Base-by-base conservation (phyloP, 2,888 invertebrate species). In the Monochamus alternatus region DNA sequence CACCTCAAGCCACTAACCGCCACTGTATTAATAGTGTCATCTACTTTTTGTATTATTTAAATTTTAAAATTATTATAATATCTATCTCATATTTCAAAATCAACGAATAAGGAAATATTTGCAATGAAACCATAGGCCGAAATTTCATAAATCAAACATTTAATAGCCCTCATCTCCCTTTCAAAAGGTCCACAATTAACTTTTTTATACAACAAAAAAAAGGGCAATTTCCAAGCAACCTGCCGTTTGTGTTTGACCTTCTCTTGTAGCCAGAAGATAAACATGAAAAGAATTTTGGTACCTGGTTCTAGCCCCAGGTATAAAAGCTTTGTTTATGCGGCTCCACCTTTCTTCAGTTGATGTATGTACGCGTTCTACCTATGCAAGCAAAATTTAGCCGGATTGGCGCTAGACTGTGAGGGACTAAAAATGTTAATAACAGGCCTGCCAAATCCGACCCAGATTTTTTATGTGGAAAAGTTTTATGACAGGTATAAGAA, bases 231-330 rank as follows among this genome's bases (percentile, higher is more conserved):
- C 47, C 12, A 59, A 12, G 30, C 31, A 66, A 71, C 51, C 14
- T 52, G 38, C 63, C 63, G 5, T 47, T 69, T 69, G 43, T 58
- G 59, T 10, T 7, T 14, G 7, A n/a, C 43, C 62, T 12, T 38
- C 8, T 52, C 52, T 63, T 71, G 51, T 62, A 30, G 51, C 30
- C 47, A 55, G 32, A 47, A 32, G 31, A 65, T 65, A 31, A 14
- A 32, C 52, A 52, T 43, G 22, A 52, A 69, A 63, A 62, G 63
- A 71, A 71, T 63, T 62, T 69, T 31, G 32, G n/a, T 71, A 71
- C 71, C 71, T 71, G 66, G 52, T 31, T n/a, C 31, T 14, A 32
- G 30, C 31, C n/a, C 32, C 66, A 66, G 66, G 66, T 66, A 66
- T n/a, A 44, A n/a, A n/a, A n/a, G 51, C 52, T 66, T 66, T 51